Conservation (phyloP, 1,140 invertebrate species). For the Aphaenogaster ashmeadi region DNA sequence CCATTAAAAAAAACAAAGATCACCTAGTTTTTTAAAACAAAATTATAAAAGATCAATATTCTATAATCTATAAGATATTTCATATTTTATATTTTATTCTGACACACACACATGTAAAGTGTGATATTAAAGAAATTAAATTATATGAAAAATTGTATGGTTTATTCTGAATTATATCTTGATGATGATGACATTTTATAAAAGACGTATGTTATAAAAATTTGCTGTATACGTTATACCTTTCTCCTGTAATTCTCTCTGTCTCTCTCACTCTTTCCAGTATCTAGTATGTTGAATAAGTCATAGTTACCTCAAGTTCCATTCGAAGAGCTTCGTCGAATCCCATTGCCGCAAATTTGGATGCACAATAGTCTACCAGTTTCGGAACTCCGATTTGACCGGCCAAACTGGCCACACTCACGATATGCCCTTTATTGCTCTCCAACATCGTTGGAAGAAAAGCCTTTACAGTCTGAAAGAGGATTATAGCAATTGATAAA, state of each 20-base stretch:
- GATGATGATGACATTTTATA: too few relatives aligned
- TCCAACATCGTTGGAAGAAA: constrained; percentile 98
- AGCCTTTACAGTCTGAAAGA: constrained; percentile 91
- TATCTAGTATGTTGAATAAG: background rate
- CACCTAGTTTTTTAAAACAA: too few relatives aligned
- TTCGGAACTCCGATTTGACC: constrained; percentile 94
- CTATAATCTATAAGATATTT: too few relatives aligned
- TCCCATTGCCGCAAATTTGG: constrained; percentile 97
- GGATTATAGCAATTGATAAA: background rate
- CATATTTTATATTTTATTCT: too few relatives aligned
- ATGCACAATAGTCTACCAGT: constrained; percentile 97
- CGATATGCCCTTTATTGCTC: constrained; percentile 96
- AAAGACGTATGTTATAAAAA: too few relatives aligned
- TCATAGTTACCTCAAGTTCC: constrained; percentile 89
- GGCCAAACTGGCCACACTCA: constrained; percentile 97
- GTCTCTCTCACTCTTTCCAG: too few relatives aligned
- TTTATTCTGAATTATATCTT: too few relatives aligned
- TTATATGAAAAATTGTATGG: too few relatives aligned
- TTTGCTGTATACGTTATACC: background rate
- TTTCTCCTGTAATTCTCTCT: background rate
- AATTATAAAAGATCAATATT: too few relatives aligned
- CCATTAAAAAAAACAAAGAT: too few relatives aligned
- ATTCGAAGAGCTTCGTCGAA: constrained; percentile 95
- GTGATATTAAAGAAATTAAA: too few relatives aligned
- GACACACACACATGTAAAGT: too few relatives aligned